Base-by-base conservation (phyloP, 2,797 vertebrate species). In the Lithobates pipiens region DNA sequence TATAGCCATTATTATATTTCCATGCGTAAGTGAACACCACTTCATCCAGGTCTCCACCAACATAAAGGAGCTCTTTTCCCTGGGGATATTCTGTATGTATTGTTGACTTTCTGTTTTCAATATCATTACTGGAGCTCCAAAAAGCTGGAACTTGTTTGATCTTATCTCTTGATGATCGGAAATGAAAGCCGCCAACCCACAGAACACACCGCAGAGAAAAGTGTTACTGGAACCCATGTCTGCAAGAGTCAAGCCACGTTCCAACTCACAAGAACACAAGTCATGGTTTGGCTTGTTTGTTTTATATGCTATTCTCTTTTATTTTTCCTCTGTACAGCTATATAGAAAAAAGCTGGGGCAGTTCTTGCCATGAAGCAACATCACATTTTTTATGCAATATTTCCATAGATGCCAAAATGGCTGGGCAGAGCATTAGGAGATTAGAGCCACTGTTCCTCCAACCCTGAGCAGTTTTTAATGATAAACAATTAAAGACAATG, bases 101-200 rank as follows among this genome's bases (percentile, higher is more conserved):
- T 25, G 16, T 63, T 77, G 32, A 18, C 10, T 63, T 50, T 36
- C 46, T 23, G 75, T 54, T 39, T 65, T 77, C 76, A 15, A 18
- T 36, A n/a, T 5, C 75, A 77, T 63, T 54, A 54, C 44, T 57
- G 50, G 5, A 25, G 34, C 11, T 65, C 76, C 0, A 10, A 29
- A 63, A 44, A 77, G 2, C 16, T 77, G 32, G 50, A 63, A 39
- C 50, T 63, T 13, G 25, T 77, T 57, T 39, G 54, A 77, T 77
- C 76, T 65, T 77, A 77, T 77, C 76, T 25, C 63, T 16, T 77
- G 39, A 65, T 65, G 54, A 77, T 42, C 34, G 57, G 5, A 65
- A 42, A 42, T 65, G 8, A 65, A 77, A 77, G 42, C 54, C 54
- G 39, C 75, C 54, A 76, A 76, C 32, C 75, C 75, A 15, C 76